Percentiles rank a stretch among this genome's conserved stretches.
These are phyloP conservation scores for Rhinatrema bivittatum DNA, from an alignment of 2,797 vertebrate genomes.

Conservation along the genomic window DNA sequence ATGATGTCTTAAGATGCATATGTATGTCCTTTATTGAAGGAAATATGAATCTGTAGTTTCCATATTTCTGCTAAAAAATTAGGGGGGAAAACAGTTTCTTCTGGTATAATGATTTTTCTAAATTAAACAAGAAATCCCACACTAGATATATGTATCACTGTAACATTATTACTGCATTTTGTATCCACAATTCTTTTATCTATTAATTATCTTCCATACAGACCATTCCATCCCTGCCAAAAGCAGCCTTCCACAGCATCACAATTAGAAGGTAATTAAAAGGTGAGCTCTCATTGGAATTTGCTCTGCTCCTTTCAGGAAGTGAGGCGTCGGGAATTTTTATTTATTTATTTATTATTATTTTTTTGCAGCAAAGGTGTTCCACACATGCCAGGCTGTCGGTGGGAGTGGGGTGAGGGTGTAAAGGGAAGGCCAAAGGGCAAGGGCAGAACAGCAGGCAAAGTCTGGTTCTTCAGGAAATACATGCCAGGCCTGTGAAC, in stretches of 20 bases:
- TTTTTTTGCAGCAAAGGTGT: constrained; percentile 19
- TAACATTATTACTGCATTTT: too few relatives aligned
- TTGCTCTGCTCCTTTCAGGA: neutral
- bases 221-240: too few relatives aligned
- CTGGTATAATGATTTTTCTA: too few relatives aligned
- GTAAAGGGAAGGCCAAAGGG: constrained; percentile 28
- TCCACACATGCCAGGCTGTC: constrained; percentile 7
- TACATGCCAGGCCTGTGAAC: neutral
- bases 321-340: neutral
- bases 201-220: too few relatives aligned
- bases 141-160: too few relatives aligned
- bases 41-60: too few relatives aligned
- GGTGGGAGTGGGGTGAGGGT: neutral
- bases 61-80: too few relatives aligned
- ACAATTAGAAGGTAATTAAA: neutral
- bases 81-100: too few relatives aligned
- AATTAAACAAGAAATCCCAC: too few relatives aligned
- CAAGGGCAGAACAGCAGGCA: neutral
- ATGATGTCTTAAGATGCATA: too few relatives aligned
- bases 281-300: neutral
- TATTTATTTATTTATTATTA: neutral
- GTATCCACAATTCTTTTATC: too few relatives aligned
- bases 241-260: rapidly evolving
- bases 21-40: too few relatives aligned
- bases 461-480: constrained; percentile 20